These are phyloP conservation scores for Himalopsyche kuldschensis DNA, from an alignment of 2,888 invertebrate species.

Conservation along the genomic window DNA sequence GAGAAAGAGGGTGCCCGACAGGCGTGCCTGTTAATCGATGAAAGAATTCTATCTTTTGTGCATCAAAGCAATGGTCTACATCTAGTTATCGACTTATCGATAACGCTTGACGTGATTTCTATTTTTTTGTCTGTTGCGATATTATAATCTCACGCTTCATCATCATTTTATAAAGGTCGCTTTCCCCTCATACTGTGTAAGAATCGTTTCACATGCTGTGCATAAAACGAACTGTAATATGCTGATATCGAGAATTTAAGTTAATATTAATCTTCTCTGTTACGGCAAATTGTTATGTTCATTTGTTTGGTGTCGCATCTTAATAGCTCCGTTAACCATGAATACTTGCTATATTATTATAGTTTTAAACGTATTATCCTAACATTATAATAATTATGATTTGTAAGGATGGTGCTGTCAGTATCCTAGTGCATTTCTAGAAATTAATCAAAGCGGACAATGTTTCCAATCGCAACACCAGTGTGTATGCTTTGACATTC, in stretches of 20 bases:
- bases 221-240: neutral
- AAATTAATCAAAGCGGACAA: neutral
- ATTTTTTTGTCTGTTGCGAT: neutral
- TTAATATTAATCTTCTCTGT: neutral
- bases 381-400: no score
- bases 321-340: no score
- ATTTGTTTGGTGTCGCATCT: no score
- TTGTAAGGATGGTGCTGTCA: no score
- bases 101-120: neutral
- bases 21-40: slow-evolving; percentile 73
- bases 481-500: neutral
- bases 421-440: neutral
- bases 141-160: neutral
- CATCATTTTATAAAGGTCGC: neutral
- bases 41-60: neutral
- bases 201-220: neutral
- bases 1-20: slow-evolving; percentile 82
- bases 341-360: no score
- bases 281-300: neutral
- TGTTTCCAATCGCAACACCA: neutral
- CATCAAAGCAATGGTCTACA: neutral
- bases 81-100: neutral
- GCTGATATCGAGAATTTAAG: neutral
- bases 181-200: neutral
- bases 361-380: no score